Conservation (phyloP, 2,888 invertebrate species). For the Ichneumoninae sp. region DNA sequence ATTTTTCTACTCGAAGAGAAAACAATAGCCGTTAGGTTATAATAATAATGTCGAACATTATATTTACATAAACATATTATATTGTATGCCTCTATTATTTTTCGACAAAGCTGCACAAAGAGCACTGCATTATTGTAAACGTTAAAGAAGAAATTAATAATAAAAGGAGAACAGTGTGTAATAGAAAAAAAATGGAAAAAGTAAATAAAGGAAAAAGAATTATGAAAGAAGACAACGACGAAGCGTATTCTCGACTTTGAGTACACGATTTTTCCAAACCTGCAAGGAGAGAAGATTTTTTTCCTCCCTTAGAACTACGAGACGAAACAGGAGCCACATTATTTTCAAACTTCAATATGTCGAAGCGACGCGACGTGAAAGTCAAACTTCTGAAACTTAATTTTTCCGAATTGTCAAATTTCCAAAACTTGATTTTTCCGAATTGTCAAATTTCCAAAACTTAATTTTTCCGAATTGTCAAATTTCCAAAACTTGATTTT, state of each 20-base stretch:
- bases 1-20: conserved; percentile 54
- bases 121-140: conserved; percentile 65
- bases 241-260: conserved; percentile 43
- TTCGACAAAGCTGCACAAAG: conserved; percentile 61
- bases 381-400: too few relatives aligned
- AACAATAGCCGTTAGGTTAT: conserved; percentile 37
- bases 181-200: conserved; percentile 39
- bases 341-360: too few relatives aligned
- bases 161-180: conserved; percentile 56
- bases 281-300: background rate
- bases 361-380: too few relatives aligned
- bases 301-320: background rate
- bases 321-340: background rate
- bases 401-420: too few relatives aligned
- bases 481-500: too few relatives aligned
- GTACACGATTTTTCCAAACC: conserved; percentile 16
- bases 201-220: conserved; percentile 28
- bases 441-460: too few relatives aligned
- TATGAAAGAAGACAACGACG: conserved; percentile 9
- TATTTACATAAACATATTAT: conserved; percentile 58
- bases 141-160: conserved; percentile 23
- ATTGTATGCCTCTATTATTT: conserved; percentile 66
- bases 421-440: too few relatives aligned
- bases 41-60: conserved; percentile 52
- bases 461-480: too few relatives aligned